Evolutionary conservation across 2,888 invertebrate species (phyloP).

Genomic region (Helobdella robusta): DNA sequence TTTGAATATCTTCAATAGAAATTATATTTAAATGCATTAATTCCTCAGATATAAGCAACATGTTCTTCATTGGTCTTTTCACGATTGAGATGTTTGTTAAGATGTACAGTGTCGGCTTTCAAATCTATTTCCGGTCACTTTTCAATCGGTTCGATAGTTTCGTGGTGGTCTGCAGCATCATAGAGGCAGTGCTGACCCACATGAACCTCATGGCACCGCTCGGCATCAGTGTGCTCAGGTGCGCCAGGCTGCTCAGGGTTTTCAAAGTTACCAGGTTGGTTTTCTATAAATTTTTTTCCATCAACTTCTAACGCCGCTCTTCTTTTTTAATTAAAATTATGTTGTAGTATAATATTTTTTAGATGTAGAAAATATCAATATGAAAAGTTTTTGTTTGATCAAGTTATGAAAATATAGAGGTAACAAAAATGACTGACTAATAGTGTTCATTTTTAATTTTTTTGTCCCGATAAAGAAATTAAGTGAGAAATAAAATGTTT

Average conservation of each 20-base stretch:
- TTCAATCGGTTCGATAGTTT: conserved; percentile 99
- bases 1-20: no score
- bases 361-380: neutral
- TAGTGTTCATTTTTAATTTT: neutral
- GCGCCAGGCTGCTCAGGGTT: conserved; percentile 86
- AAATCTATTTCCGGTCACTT: conserved; percentile 95
- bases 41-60: conserved; percentile 74
- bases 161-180: conserved; percentile 93
- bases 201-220: conserved; percentile 88
- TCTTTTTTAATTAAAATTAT: neutral
- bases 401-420: neutral
- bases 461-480: neutral
- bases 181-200: conserved; percentile 85
- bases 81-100: conserved; percentile 97
- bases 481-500: no score
- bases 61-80: conserved; percentile 94
- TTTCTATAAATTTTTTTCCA: neutral
- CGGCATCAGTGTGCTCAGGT: conserved; percentile 92
- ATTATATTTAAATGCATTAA: no score
- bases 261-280: conserved; percentile 96
- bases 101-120: conserved; percentile 95
- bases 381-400: neutral
- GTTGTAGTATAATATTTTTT: neutral
- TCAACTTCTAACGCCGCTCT: neutral
- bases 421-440: neutral